A percentile compares a stretch with the other conserved stretches of the same genome.
These are phyloP conservation scores for Drosophila burlai DNA, from an alignment of 1,140 invertebrate species.

Conservation along the genomic window DNA sequence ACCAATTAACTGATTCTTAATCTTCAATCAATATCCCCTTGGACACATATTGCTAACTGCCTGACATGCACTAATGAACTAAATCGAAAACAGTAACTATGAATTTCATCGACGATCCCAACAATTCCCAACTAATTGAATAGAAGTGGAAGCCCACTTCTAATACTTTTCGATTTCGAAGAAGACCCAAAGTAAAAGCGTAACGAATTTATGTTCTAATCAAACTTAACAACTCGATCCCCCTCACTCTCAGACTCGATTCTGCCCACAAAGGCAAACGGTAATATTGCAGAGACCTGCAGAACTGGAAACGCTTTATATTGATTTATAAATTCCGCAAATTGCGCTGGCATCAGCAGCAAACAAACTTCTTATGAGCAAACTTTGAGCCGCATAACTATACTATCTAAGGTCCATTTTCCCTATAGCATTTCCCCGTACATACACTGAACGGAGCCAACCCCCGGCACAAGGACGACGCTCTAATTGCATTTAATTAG, in stretches of 20 bases:
- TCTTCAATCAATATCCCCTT: background rate
- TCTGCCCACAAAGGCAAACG: background rate
- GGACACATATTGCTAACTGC: background rate
- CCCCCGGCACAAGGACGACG: constrained; percentile 33
- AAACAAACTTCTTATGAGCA: constrained; percentile 66
- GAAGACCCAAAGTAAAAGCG: constrained; percentile 13
- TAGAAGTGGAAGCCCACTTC: background rate
- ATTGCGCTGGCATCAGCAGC: constrained; percentile 62
- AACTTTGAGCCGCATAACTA: constrained; percentile 57
- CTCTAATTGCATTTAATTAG: constrained; percentile 66
- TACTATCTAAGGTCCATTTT: constrained; percentile 23
- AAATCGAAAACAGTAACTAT: constrained; percentile 32
- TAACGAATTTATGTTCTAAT: constrained; percentile 43
- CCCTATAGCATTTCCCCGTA: background rate
- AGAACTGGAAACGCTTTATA: constrained; percentile 33
- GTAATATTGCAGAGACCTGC: constrained; percentile 24
- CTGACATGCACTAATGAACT: constrained; percentile 10
- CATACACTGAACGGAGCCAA: background rate
- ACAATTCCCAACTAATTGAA: constrained; percentile 32
- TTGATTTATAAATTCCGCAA: constrained; percentile 55
- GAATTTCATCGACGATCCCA: constrained; percentile 1
- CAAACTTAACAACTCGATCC: constrained; percentile 36
- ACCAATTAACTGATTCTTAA: background rate
- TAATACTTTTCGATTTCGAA: background rate
- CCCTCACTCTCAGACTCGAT: background rate